A percentile compares a stretch with the other conserved stretches of the same genome.
Conservation (phyloP, 2,113 vertebrate genomes). For the Cairina moschata region DNA sequence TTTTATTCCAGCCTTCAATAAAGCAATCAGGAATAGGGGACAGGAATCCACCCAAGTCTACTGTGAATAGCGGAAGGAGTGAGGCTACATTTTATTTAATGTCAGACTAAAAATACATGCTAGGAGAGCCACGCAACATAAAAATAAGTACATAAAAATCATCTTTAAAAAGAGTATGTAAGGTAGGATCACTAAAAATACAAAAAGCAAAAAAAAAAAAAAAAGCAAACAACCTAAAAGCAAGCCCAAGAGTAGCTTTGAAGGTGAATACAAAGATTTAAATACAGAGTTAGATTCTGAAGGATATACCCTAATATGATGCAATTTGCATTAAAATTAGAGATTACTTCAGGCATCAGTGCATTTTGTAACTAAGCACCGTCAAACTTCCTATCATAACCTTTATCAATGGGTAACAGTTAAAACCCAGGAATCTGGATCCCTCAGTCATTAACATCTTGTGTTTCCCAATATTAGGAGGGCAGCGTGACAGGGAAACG, state of each 20-base stretch:
- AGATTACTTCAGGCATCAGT: neutral
- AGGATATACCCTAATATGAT: neutral
- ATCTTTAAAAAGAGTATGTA: neutral
- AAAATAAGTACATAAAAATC: neutral
- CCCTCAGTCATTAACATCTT: neutral
- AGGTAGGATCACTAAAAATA: neutral
- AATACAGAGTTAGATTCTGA: neutral
- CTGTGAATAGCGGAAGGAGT: neutral
- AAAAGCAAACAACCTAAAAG: neutral
- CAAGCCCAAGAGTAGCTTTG: neutral
- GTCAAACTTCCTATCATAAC: neutral
- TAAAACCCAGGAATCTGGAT: neutral
- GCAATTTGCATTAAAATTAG: neutral
- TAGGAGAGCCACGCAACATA: neutral
- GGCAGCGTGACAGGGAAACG: neutral
- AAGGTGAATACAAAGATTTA: neutral
- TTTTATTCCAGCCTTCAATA: slow-evolving; percentile 7
- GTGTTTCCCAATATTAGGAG: neutral
- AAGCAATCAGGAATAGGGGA: neutral
- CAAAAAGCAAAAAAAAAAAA: neutral
- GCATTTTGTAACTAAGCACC: neutral
- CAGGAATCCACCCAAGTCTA: neutral
- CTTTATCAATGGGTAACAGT: neutral
- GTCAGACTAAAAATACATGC: neutral
- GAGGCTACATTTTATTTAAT: neutral